Conservation (phyloP, 1,140 invertebrate species). For the Pemphigus obesinymphae region DNA sequence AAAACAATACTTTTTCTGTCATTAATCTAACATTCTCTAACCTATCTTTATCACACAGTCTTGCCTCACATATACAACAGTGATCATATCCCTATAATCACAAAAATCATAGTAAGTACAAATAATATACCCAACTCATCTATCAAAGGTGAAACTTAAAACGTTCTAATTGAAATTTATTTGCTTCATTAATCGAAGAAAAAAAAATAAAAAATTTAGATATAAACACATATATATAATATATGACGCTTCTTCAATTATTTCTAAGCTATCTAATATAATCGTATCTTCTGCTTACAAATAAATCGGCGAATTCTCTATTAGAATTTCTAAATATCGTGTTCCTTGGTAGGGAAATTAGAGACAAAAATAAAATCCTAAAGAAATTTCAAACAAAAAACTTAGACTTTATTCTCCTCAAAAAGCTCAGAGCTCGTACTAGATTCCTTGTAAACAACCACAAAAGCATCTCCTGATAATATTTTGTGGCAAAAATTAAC, state of each 20-base stretch:
- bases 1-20: not conserved
- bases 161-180: not conserved
- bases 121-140: not conserved
- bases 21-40: not conserved
- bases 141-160: not conserved
- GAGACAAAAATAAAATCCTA: not conserved
- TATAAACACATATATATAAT: too few relatives aligned
- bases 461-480: not conserved
- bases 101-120: not conserved
- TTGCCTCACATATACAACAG: not conserved
- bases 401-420: not conserved
- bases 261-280: not conserved
- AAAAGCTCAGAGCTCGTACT: not conserved
- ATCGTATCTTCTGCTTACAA: not conserved
- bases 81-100: not conserved
- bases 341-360: not conserved
- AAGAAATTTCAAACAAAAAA: not conserved
- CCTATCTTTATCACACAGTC: not conserved
- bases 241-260: not conserved
- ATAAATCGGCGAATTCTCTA: not conserved
- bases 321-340: not conserved
- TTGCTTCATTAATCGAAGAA: not conserved
- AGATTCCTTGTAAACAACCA: not conserved
- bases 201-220: not conserved
- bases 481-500: not conserved